Evolutionary conservation across 2,888 invertebrate species (phyloP).

Genomic region (Alloplasta piceator): DNA sequence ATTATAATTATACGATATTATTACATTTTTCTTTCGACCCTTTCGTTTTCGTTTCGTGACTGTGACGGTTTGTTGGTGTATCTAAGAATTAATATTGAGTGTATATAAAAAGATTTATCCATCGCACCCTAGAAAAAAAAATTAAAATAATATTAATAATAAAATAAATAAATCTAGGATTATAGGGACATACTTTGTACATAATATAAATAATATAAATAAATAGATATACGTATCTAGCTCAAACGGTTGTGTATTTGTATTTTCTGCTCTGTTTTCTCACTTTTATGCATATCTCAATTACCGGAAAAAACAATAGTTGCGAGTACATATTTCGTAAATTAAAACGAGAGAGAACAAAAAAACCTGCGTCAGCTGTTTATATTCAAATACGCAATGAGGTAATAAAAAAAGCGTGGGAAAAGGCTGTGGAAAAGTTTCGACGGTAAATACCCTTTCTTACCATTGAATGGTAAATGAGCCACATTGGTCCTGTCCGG

Average conservation of each 20-base stretch:
- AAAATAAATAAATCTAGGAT: conserved; percentile 67
- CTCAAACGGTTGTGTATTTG: conserved; percentile 63
- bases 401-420: too few relatives aligned
- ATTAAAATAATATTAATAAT: conserved; percentile 6
- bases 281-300: conserved; percentile 48
- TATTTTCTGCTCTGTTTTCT: not conserved
- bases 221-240: conserved; percentile 78
- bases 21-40: conserved; percentile 46
- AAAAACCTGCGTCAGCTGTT: too few relatives aligned
- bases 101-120: conserved; percentile 79
- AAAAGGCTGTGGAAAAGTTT: too few relatives aligned
- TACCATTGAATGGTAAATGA: too few relatives aligned
- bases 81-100: conserved; percentile 77
- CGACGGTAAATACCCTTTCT: too few relatives aligned
- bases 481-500: too few relatives aligned
- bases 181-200: conserved; percentile 79
- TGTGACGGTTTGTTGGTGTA: conserved; percentile 77
- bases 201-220: conserved; percentile 80
- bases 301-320: not conserved
- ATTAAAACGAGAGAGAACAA: too few relatives aligned
- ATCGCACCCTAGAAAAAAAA: conserved; percentile 72
- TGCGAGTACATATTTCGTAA: not conserved
- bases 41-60: conserved; percentile 69
- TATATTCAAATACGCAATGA: too few relatives aligned
- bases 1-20: conserved; percentile 56